Evolutionary conservation across 2,888 invertebrate species (phyloP).

Genomic region (Hypomecis punctinalis): DNA sequence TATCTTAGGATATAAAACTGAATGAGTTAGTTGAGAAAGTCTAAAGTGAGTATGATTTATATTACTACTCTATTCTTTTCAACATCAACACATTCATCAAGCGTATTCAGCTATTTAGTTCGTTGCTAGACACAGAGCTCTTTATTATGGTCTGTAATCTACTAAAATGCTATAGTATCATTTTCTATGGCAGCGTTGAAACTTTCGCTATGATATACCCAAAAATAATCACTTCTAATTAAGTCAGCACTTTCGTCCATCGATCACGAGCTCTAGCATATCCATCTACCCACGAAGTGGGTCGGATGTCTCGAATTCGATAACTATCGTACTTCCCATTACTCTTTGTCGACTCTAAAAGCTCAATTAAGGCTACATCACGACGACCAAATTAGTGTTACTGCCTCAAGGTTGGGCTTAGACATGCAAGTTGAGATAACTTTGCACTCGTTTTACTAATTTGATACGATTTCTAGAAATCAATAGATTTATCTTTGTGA

Average conservation of each 20-base stretch:
- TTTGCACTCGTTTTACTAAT: neutral
- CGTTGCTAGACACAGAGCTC: neutral
- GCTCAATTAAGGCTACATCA: slow-evolving; percentile 67
- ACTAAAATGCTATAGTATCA: slow-evolving; percentile 6
- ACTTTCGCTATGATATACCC: slow-evolving; percentile 25
- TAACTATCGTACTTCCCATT: slow-evolving; percentile 59
- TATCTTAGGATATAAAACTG: neutral
- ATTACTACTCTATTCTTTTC: neutral
- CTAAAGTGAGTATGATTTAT: neutral
- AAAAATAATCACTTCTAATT: slow-evolving; percentile 33
- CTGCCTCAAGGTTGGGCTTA: slow-evolving; percentile 26
- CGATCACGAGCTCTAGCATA: slow-evolving; percentile 47
- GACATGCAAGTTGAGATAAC: slow-evolving; percentile 9
- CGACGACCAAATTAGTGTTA: slow-evolving; percentile 43
- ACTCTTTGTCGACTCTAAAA: slow-evolving; percentile 71
- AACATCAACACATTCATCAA: slow-evolving; percentile 8
- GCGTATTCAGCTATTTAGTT: slow-evolving; percentile 5
- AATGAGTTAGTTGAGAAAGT: neutral
- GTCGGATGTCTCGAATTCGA: slow-evolving; percentile 50
- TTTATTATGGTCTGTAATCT: slow-evolving; percentile 4
- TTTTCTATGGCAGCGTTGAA: neutral
- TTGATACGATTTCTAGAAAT: no score
- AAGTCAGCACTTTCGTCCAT: slow-evolving; percentile 45
- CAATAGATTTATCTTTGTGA: no score
- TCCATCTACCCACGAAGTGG: slow-evolving; percentile 50